Evolutionary conservation across 2,888 invertebrate species (phyloP), one percentile per base, ranked within the genome.

Genomic region (Camptogramma bilineatum): DNA sequence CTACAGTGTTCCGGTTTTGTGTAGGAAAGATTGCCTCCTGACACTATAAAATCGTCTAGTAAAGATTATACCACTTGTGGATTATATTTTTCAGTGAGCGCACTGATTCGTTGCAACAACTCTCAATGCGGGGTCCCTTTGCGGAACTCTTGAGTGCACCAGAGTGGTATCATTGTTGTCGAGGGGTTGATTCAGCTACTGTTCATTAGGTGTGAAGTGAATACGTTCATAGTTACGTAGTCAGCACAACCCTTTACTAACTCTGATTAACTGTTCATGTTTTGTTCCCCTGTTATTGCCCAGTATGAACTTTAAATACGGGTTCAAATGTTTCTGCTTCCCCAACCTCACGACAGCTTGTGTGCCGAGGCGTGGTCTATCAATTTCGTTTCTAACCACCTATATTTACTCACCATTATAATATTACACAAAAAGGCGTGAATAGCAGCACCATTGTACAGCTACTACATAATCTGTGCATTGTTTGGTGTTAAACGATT

Each of bases 401-500:
- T 47, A 46, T 59, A 54, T 54, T 54, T 51, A 59, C 46, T 24
- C 19, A 48, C 42, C n/a, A 60, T 56, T 60, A 52, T 48, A 52
- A 54, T 59, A 51, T 31, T 52, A 60, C 60, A 52, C 48, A 56
- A 34, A 46, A 46, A 64, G 51, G 59, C 55, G 54, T 59, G 44
- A 58, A 52, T 54, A 51, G 44, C 51, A 13, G 31, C 34, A 42
- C 19, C 19, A 46, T 54, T 64, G 53, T 59, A 47, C 52, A 39
- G 39, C 17, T 52, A 64, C 55, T 51, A 24, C 19, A 48, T 55
- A 48, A 61, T 56, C 73, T 77, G 76, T 75, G 76, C 75, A 78
- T 78, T 77, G 73, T 72, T 67, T 59, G 66, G 73, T 70, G 66
- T 61, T 66, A 69, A 68, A 68, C 66, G 70, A 70, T 72, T 51